Percentiles rank a stretch among this genome's conserved stretches.
Conservation (phyloP, 2,888 invertebrate genomes). For the Drosophila macrospina region DNA sequence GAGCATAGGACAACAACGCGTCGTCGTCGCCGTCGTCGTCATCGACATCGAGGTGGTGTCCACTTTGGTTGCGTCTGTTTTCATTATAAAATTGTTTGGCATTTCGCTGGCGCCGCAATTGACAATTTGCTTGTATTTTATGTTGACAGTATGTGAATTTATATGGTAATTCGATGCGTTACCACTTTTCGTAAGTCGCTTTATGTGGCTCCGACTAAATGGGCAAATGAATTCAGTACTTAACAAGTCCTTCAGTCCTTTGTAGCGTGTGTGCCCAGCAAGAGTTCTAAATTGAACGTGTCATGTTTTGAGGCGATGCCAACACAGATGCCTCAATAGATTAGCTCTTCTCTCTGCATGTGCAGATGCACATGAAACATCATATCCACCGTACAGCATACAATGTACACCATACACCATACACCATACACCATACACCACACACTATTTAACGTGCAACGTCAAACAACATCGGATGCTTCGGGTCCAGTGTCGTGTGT, state of each 20-base stretch:
- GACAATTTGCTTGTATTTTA: conserved; percentile 78
- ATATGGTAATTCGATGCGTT: conserved; percentile 70
- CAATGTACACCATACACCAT: conserved; percentile 11
- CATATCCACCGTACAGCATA: conserved; percentile 12
- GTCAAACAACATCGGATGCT: conserved; percentile 32
- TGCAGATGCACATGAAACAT: conserved; percentile 42
- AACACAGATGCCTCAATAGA: conserved; percentile 77
- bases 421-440: conserved; percentile 10
- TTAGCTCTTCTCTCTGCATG: conserved; percentile 65
- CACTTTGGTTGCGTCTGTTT: conserved; percentile 51
- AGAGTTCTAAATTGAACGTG: conserved; percentile 66
- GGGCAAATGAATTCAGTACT: conserved; percentile 34
- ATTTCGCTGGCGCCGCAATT: conserved; percentile 68
- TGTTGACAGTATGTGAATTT: conserved; percentile 74
- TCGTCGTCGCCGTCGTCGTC: too few species aligned
- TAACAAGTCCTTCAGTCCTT: too few species aligned
- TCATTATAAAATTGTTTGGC: conserved; percentile 75
- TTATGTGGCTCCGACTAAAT: conserved; percentile 36
- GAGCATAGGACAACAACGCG: neutral
- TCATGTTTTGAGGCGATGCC: conserved; percentile 65
- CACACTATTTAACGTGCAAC: neutral
- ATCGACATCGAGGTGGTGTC: neutral
- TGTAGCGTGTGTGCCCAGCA: conserved; percentile 19
- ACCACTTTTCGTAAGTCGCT: conserved; percentile 54
- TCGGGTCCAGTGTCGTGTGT: conserved; percentile 24